Percentiles rank a stretch among this genome's conserved stretches.
These are phyloP conservation scores for Cygnus buccinator DNA, from an alignment of 2,113 vertebrate species.

Conservation along the genomic window DNA sequence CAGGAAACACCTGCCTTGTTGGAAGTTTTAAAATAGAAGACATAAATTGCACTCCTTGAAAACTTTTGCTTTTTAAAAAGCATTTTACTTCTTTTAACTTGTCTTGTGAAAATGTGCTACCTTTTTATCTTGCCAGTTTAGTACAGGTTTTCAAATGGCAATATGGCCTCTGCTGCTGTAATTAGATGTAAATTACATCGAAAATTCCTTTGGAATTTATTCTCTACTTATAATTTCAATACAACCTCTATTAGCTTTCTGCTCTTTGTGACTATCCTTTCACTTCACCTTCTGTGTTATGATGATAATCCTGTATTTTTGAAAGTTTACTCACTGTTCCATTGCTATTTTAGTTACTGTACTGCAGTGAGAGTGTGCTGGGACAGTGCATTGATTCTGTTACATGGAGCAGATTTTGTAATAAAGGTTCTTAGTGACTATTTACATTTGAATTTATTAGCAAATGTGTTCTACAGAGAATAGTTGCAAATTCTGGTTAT, in stretches of 20 bases:
- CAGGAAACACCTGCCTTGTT: background rate
- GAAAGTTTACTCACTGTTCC: background rate
- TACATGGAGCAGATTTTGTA: background rate
- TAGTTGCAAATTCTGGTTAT: background rate
- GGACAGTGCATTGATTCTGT: background rate
- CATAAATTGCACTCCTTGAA: background rate
- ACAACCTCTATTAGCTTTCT: background rate
- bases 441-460: background rate
- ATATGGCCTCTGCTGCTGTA: conserved; percentile 1
- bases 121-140: background rate
- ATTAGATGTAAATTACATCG: conserved; percentile 23
- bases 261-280: background rate
- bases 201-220: conserved; percentile 21
- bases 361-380: background rate
- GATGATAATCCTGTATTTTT: background rate
- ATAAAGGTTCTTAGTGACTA: background rate
- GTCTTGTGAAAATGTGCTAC: background rate
- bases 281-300: background rate
- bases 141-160: background rate
- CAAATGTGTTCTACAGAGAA: background rate
- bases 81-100: background rate
- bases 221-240: conserved; percentile 17
- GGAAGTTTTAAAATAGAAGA: background rate
- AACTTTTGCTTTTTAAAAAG: background rate
- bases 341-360: background rate